A percentile compares a stretch with the other conserved stretches of the same genome.
These are phyloP conservation scores for Xanthorhoe spadicearia DNA, from an alignment of 2,888 invertebrate species.

Conservation along the genomic window DNA sequence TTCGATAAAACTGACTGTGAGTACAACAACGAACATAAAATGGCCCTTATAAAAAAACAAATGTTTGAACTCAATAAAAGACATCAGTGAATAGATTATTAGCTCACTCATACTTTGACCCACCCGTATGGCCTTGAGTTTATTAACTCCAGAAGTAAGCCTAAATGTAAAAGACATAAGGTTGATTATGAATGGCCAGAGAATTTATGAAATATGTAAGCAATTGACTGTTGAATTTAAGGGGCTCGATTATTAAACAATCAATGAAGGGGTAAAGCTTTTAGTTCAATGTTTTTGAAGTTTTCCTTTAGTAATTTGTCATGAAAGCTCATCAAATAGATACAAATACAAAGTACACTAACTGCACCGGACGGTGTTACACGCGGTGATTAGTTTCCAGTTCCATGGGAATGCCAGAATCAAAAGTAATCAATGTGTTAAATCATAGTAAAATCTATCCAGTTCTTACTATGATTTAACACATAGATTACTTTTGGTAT, in stretches of 20 bases:
- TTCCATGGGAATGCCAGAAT: too few species aligned
- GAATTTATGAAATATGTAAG: conserved; percentile 6
- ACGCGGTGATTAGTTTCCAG: too few species aligned
- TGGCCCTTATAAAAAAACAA: neutral
- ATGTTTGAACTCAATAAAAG: neutral
- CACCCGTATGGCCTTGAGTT: conserved; percentile 20
- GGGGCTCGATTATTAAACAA: neutral
- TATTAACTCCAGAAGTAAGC: conserved; percentile 5
- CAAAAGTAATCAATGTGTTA: too few species aligned
- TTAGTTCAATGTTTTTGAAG: neutral
- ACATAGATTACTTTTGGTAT: too few species aligned
- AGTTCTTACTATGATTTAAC: too few species aligned
- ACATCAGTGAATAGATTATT: conserved; percentile 11
- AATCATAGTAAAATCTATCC: too few species aligned
- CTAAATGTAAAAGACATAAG: conserved; percentile 1
- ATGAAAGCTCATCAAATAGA: neutral
- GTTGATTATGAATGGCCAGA: neutral
- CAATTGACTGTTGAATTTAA: conserved; percentile 8
- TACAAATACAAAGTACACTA: too few species aligned
- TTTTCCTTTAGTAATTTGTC: neutral
- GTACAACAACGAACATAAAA: neutral
- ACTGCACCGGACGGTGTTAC: too few species aligned
- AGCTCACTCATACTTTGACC: conserved; percentile 15
- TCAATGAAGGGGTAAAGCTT: neutral
- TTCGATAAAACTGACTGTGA: neutral